Conservation (phyloP, 2,113 vertebrate genomes). For the Camelus dromedarius region DNA sequence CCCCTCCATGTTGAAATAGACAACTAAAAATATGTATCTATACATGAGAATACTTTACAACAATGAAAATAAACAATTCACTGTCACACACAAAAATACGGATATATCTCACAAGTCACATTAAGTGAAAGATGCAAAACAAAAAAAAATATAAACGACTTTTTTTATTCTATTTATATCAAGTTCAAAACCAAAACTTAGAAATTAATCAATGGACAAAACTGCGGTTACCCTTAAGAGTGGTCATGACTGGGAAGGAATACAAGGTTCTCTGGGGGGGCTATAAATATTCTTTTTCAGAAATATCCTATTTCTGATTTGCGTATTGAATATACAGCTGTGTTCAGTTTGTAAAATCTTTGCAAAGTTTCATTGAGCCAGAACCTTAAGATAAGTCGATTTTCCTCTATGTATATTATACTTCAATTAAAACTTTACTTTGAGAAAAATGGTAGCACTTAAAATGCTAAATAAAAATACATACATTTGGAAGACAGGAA, state of each 20-base stretch:
- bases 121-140: neutral
- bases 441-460: neutral
- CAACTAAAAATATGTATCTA: neutral
- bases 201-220: neutral
- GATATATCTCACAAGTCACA: neutral
- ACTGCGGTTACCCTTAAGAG: neutral
- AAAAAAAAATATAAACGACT: neutral
- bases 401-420: neutral
- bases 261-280: neutral
- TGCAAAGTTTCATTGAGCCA: neutral
- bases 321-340: neutral
- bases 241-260: neutral
- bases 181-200: slow-evolving; percentile 40
- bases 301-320: neutral
- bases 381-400: neutral
- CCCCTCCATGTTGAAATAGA: neutral
- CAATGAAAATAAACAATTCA: neutral
- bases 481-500: neutral
- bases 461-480: neutral
- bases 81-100: neutral
- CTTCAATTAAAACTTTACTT: neutral
- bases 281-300: neutral
- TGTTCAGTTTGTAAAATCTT: neutral
- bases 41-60: neutral
- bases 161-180: slow-evolving; percentile 4